Conservation (phyloP, 2,888 invertebrate genomes). For the Metallyticus violacea region DNA sequence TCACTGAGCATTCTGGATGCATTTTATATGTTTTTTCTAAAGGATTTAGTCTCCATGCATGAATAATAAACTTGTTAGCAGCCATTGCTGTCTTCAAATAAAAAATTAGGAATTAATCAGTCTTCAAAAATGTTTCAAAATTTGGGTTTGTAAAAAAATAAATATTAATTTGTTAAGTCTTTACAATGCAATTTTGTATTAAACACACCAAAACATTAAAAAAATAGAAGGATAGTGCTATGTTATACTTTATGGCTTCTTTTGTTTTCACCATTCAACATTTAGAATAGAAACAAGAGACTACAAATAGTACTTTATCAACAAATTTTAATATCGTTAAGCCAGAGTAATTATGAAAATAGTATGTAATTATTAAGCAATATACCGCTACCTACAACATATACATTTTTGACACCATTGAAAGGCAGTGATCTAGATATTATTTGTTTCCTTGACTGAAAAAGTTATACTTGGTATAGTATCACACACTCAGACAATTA, state of each 20-base stretch:
- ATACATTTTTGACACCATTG: background rate
- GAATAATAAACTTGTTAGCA: background rate
- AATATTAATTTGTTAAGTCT: background rate
- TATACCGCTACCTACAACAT: background rate
- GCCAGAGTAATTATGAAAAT: too few relatives aligned
- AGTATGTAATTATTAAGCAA: too few relatives aligned
- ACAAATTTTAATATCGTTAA: background rate
- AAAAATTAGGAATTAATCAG: background rate
- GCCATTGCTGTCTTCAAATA: background rate
- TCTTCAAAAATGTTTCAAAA: background rate
- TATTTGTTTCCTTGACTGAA: too few relatives aligned
- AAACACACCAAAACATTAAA: background rate
- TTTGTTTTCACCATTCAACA: background rate
- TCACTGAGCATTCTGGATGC: slow-evolving; percentile 22
- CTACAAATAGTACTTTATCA: background rate
- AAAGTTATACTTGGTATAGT: too few relatives aligned
- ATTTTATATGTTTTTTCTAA: background rate
- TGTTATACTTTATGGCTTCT: background rate
- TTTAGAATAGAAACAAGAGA: background rate
- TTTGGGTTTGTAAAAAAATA: background rate
- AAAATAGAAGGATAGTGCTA: background rate
- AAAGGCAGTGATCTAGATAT: too few relatives aligned
- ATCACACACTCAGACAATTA: too few relatives aligned
- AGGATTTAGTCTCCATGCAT: background rate
- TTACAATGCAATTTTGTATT: background rate